Percentiles rank a stretch among this genome's conserved stretches.
phyloP scores from a whole-genome alignment of 2,797 vertebrate species.

The Octomys mimax region DNA sequence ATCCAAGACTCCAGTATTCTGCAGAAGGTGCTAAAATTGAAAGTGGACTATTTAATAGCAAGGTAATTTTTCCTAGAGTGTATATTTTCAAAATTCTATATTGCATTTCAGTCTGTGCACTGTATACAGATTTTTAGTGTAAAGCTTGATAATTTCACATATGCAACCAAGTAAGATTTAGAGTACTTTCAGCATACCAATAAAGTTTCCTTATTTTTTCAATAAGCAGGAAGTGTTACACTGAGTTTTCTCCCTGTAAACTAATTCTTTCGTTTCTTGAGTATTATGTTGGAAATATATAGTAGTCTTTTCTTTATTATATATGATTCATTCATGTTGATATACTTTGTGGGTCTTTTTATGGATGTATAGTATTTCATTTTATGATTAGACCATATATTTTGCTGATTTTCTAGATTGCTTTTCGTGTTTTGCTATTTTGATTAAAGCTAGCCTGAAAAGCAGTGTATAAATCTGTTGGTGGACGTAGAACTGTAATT shows the following conservation, averaged over 20 bases:
- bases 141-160: conserved; percentile 9
- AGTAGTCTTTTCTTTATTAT: not conserved
- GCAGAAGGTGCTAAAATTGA: conserved; percentile 97
- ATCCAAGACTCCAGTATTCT: conserved; percentile 96
- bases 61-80: conserved; percentile 91
- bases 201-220: not conserved
- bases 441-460: conserved; percentile 12
- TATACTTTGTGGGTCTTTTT: not conserved
- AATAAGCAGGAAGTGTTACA: conserved; percentile 27
- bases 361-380: conserved; percentile 47
- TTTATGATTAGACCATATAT: conserved; percentile 32
- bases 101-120: conserved; percentile 36
- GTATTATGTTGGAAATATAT: not conserved
- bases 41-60: conserved; percentile 99
- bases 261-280: conserved; percentile 53
- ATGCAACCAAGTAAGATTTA: not conserved
- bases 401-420: conserved; percentile 56
- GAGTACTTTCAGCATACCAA: not conserved
- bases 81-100: conserved; percentile 31
- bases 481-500: conserved; percentile 19
- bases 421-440: conserved; percentile 47
- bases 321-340: conserved; percentile 14
- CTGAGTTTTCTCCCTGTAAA: not conserved
- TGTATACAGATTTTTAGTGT: conserved; percentile 15
- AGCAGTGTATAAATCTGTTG: not conserved